These are phyloP conservation scores for Lasiurus borealis DNA, from an alignment of 2,113 vertebrate species.

Conservation along the genomic window DNA sequence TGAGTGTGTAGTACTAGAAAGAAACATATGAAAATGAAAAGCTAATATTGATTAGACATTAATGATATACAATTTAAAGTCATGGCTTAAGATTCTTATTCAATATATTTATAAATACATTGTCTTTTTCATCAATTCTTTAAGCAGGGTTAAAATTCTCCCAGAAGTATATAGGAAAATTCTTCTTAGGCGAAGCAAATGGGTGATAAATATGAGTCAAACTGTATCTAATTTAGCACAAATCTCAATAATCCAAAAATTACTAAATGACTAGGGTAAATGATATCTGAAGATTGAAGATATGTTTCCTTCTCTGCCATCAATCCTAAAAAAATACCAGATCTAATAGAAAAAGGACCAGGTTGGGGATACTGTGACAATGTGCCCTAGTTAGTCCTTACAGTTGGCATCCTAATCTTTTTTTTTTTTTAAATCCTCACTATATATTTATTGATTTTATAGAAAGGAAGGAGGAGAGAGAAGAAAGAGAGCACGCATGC, in stretches of 20 bases:
- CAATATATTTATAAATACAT: constrained; percentile 27
- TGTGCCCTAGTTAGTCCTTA: neutral
- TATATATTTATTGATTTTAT: neutral
- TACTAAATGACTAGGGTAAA: neutral
- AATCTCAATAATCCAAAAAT: constrained; percentile 36
- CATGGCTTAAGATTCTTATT: constrained; percentile 36
- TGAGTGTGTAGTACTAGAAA: neutral
- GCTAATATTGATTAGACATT: neutral
- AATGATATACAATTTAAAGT: neutral
- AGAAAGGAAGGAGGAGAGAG: neutral
- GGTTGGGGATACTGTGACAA: neutral
- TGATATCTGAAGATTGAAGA: neutral
- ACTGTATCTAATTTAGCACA: neutral
- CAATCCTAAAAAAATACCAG: neutral
- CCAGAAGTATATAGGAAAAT: neutral
- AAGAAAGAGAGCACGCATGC: no score
- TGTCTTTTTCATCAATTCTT: constrained; percentile 42
- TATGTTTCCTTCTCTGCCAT: constrained; percentile 13
- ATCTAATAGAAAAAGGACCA: constrained; percentile 29
- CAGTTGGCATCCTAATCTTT: neutral
- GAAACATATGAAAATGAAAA: neutral
- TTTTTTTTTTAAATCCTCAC: neutral
- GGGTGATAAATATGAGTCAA: neutral
- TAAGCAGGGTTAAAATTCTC: neutral
- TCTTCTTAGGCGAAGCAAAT: constrained; percentile 37